phyloP scores from a whole-genome alignment of 23 tunicate species.

The Halocynthia roretzi region DNA sequence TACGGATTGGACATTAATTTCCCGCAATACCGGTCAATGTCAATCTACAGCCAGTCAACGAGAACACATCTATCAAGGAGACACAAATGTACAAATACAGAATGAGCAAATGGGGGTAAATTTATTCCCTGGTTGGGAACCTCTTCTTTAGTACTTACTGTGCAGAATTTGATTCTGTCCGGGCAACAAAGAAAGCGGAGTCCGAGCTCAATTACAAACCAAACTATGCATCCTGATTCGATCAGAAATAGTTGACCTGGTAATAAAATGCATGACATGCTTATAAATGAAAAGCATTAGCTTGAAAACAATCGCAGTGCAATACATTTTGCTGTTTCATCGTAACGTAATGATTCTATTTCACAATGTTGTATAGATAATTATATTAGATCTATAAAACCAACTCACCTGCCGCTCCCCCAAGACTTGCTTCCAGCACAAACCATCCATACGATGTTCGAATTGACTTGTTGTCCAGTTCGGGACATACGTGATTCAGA shows the following conservation, averaged over 20 bases:
- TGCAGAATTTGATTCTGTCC: constrained; percentile 53
- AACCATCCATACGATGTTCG: constrained; percentile 64
- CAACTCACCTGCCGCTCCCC: constrained; percentile 61
- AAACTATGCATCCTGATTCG: constrained; percentile 88
- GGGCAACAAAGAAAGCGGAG: constrained; percentile 75
- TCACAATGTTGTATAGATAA: no score
- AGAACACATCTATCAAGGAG: not conserved
- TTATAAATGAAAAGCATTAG: not conserved
- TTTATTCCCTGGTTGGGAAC: no score
- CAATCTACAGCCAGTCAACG: no score
- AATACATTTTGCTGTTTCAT: no score
- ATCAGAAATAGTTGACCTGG: constrained; percentile 53
- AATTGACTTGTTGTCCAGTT: constrained; percentile 34
- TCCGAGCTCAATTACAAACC: constrained; percentile 90
- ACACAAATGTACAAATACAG: no score
- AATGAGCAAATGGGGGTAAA: no score
- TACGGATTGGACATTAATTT: no score
- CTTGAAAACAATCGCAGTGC: not conserved
- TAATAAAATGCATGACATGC: not conserved
- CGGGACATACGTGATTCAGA: constrained; percentile 32
- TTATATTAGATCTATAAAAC: not conserved
- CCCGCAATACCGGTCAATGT: no score
- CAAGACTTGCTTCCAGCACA: constrained; percentile 62
- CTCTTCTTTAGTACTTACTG: constrained; percentile 24
- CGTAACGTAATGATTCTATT: no score